These are phyloP conservation scores for Drosophila pseudotalamancana DNA, from an alignment of 2,888 invertebrate genomes.

Conservation along the genomic window DNA sequence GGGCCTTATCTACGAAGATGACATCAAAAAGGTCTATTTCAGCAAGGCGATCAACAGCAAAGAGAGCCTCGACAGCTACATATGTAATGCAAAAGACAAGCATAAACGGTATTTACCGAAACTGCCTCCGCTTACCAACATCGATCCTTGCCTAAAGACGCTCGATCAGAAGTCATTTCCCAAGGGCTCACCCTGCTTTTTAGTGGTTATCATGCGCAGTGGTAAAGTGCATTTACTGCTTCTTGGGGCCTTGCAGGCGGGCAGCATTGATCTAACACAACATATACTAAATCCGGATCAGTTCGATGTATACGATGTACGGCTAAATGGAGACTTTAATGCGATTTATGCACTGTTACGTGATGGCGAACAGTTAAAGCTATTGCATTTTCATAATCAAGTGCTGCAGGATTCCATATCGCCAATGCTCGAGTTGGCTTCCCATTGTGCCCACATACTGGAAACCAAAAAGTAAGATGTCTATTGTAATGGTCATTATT, in stretches of 20 bases:
- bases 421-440: conserved; percentile 86
- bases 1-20: conserved; percentile 86
- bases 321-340: conserved; percentile 89
- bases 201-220: conserved; percentile 91
- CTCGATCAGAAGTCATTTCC: conserved; percentile 85
- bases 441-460: conserved; percentile 90
- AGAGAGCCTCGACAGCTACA: conserved; percentile 64
- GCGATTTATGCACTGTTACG: conserved; percentile 88
- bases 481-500: background rate
- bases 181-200: conserved; percentile 89
- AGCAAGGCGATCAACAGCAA: conserved; percentile 83
- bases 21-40: conserved; percentile 92
- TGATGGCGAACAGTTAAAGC: conserved; percentile 87
- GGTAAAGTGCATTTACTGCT: conserved; percentile 91
- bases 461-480: conserved; percentile 86
- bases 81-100: conserved; percentile 63
- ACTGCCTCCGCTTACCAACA: conserved; percentile 85
- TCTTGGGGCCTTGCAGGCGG: conserved; percentile 93
- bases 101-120: conserved; percentile 85
- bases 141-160: conserved; percentile 86
- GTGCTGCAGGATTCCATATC: conserved; percentile 81
- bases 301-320: conserved; percentile 87
- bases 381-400: conserved; percentile 83
- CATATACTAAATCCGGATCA: conserved; percentile 86
- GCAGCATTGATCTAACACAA: conserved; percentile 87